These are phyloP conservation scores for Ophiodon elongatus DNA, from an alignment of 2,113 vertebrate species.

Conservation along the genomic window DNA sequence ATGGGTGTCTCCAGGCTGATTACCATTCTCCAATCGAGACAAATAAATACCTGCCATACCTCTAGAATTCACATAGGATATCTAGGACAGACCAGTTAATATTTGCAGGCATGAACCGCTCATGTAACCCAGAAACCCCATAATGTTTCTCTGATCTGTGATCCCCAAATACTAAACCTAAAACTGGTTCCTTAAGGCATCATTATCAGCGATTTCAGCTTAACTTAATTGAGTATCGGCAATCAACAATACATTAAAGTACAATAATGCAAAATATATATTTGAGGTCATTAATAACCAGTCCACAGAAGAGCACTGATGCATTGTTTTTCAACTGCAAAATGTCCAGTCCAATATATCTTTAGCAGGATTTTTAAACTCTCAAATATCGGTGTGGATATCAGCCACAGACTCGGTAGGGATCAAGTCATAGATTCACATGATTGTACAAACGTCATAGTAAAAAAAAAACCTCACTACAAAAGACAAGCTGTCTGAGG, in stretches of 20 bases:
- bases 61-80: slow-evolving; percentile 4
- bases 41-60: slow-evolving; percentile 14
- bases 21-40: background rate
- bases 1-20: background rate
- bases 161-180: background rate
- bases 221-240: background rate
- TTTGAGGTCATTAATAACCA: background rate
- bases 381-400: background rate
- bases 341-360: background rate
- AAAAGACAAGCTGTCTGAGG: background rate
- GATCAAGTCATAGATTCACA: background rate
- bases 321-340: background rate
- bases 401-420: background rate
- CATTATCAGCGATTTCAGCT: background rate
- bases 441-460: slow-evolving; percentile 6
- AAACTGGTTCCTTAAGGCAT: background rate
- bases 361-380: background rate
- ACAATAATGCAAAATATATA: background rate
- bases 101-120: background rate
- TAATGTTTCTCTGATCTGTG: background rate
- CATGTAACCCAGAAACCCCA: slow-evolving; percentile 28
- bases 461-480: background rate
- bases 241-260: background rate
- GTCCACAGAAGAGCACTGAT: background rate
- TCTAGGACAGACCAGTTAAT: background rate